Conservation (phyloP, 2,113 vertebrate species). For the Nerophis lumbriciformis region DNA sequence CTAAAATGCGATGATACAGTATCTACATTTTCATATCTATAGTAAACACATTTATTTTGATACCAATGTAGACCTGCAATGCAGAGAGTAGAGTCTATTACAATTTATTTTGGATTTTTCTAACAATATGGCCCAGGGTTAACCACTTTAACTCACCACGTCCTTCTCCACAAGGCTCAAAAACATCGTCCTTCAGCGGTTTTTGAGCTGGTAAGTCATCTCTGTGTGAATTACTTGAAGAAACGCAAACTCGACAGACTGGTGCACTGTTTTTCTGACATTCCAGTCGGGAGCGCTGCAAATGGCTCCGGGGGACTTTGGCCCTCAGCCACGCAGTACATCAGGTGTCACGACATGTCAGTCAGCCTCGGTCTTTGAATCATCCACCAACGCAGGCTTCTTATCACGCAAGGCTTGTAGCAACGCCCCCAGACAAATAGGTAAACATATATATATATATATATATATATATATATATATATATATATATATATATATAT, state of each 20-base stretch:
- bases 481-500: no score
- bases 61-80: no score
- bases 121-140: no score
- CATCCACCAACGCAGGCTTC: slow-evolving; percentile 18
- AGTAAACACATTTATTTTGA: no score
- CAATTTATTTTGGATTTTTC: no score
- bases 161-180: neutral
- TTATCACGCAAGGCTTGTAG: slow-evolving; percentile 34
- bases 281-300: slow-evolving; percentile 52
- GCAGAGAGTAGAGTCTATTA: no score
- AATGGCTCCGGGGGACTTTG: slow-evolving; percentile 49
- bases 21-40: no score
- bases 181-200: neutral
- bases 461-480: no score
- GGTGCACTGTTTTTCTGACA: slow-evolving; percentile 41
- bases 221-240: neutral
- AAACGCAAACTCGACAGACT: slow-evolving; percentile 35
- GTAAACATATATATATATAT: slow-evolving; percentile 4
- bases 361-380: slow-evolving; percentile 51
- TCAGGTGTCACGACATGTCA: slow-evolving; percentile 60
- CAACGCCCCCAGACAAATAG: slow-evolving; percentile 27
- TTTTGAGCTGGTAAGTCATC: neutral
- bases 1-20: no score
- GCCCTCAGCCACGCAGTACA: slow-evolving; percentile 40
- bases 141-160: neutral